phyloP scores from a whole-genome alignment of 2,888 invertebrate species.

The Scaptomyza polygonia region DNA sequence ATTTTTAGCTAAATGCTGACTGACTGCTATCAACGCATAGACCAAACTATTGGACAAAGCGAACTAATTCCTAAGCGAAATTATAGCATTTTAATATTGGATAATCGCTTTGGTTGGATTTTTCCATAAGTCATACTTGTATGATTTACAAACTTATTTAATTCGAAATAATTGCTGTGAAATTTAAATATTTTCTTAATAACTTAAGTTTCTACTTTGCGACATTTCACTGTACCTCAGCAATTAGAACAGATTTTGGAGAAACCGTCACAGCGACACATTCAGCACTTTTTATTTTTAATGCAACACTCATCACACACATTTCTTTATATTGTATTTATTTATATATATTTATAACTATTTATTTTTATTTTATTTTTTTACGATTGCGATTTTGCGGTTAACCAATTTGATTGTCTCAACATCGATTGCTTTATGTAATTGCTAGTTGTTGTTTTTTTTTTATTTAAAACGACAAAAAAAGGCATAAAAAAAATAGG shows the following conservation, averaged over 20 bases:
- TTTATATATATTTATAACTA: neutral
- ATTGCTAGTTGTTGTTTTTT: slow-evolving; percentile 2
- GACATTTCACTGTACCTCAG: slow-evolving; percentile 33
- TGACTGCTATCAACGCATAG: neutral
- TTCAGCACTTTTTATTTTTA: slow-evolving; percentile 11
- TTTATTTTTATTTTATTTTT: slow-evolving; percentile 11
- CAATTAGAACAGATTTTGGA: slow-evolving; percentile 69
- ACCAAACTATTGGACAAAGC: too few relatives aligned
- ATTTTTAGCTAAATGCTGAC: neutral
- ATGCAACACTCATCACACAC: neutral
- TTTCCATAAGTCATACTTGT: neutral
- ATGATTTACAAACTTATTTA: neutral
- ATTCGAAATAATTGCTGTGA: too few relatives aligned
- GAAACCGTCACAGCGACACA: slow-evolving; percentile 46
- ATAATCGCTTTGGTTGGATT: too few relatives aligned
- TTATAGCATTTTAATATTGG: too few relatives aligned
- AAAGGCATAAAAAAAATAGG: slow-evolving; percentile 15
- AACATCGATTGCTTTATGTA: slow-evolving; percentile 12
- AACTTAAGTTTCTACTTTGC: too few relatives aligned
- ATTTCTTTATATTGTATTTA: slow-evolving; percentile 2
- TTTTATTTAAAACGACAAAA: slow-evolving; percentile 24
- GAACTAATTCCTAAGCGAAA: too few relatives aligned
- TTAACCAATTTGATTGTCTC: slow-evolving; percentile 39
- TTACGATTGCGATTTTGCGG: slow-evolving; percentile 23
- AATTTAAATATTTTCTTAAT: too few relatives aligned